These are phyloP conservation scores for Alcis repandata DNA, from an alignment of 2,888 invertebrate genomes.

Conservation along the genomic window DNA sequence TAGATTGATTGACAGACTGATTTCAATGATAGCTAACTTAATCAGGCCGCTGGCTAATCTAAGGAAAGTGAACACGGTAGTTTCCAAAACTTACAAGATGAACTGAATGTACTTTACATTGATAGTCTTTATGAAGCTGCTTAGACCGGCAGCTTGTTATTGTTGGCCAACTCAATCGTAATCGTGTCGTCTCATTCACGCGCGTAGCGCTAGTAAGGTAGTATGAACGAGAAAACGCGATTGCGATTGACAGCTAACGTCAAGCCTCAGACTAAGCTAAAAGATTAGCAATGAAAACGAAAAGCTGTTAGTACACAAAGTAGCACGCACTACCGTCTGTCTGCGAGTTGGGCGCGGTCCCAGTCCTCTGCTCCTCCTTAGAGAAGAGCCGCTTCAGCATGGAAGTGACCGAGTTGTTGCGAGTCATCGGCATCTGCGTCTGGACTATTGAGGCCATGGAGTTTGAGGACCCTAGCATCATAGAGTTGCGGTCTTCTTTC, in stretches of 20 bases:
- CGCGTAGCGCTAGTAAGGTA: background rate
- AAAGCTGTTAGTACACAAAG: conserved; percentile 29
- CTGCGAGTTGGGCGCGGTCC: conserved; percentile 61
- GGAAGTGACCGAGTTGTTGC: conserved; percentile 92
- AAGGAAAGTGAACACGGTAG: no score
- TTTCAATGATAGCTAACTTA: no score
- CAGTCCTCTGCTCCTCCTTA: conserved; percentile 88
- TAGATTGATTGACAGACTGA: no score
- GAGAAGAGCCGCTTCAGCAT: conserved; percentile 92
- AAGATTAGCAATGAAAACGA: conserved; percentile 26
- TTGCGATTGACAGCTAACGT: background rate
- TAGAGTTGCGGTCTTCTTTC: conserved; percentile 76
- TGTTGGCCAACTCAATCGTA: no score
- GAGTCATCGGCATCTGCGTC: conserved; percentile 88
- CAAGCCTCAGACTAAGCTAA: background rate
- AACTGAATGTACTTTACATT: no score
- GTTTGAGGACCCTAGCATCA: conserved; percentile 74
- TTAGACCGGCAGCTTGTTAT: no score
- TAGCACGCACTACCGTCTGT: conserved; percentile 79
- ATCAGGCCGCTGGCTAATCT: no score
- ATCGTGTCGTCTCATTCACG: no score
- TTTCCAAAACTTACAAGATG: no score
- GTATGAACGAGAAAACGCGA: background rate
- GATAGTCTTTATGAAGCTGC: no score
- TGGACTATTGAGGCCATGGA: conserved; percentile 85